A percentile compares a stretch with the other conserved stretches of the same genome.
Evolutionary conservation across 1,140 invertebrate species (phyloP).

Genomic region (Amyelois transitella): DNA sequence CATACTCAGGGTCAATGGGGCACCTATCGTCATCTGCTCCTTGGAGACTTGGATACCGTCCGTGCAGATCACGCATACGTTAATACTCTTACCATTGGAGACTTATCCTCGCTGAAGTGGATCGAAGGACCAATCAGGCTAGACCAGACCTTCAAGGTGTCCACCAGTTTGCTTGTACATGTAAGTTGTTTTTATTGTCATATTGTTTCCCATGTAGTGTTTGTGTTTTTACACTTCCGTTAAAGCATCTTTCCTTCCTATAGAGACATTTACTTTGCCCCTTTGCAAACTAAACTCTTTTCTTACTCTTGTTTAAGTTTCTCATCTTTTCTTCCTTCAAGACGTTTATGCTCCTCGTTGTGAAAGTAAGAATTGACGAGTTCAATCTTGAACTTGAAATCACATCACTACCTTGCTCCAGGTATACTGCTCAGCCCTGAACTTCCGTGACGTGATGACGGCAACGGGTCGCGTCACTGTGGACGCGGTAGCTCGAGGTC

Average conservation of each 20-base stretch:
- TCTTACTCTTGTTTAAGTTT: too few relatives aligned
- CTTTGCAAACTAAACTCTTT: too few relatives aligned
- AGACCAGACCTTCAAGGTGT: conserved; percentile 40
- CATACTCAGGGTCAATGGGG: conserved; percentile 82
- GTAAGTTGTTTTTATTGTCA: conserved; percentile 44
- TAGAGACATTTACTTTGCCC: too few relatives aligned
- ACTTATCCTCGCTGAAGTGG: conserved; percentile 91
- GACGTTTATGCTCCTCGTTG: too few relatives aligned
- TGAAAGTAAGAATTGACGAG: too few relatives aligned
- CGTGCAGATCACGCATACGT: conserved; percentile 82
- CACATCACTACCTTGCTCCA: conserved; percentile 18
- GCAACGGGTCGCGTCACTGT: conserved; percentile 82
- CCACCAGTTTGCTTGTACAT: conserved; percentile 63
- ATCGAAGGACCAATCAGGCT: conserved; percentile 77
- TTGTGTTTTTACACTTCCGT: too few relatives aligned
- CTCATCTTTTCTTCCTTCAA: too few relatives aligned
- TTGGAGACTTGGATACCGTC: conserved; percentile 64
- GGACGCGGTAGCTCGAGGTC: conserved; percentile 76
- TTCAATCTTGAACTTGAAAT: too few relatives aligned
- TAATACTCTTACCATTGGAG: conserved; percentile 86
- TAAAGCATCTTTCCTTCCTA: too few relatives aligned
- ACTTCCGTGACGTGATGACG: conserved; percentile 88
- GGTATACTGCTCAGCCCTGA: conserved; percentile 81
- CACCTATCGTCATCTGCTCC: conserved; percentile 82
- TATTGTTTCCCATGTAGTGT: not conserved